Base-by-base conservation (phyloP, 1,140 invertebrate genomes). In the Drosophila miranda region DNA sequence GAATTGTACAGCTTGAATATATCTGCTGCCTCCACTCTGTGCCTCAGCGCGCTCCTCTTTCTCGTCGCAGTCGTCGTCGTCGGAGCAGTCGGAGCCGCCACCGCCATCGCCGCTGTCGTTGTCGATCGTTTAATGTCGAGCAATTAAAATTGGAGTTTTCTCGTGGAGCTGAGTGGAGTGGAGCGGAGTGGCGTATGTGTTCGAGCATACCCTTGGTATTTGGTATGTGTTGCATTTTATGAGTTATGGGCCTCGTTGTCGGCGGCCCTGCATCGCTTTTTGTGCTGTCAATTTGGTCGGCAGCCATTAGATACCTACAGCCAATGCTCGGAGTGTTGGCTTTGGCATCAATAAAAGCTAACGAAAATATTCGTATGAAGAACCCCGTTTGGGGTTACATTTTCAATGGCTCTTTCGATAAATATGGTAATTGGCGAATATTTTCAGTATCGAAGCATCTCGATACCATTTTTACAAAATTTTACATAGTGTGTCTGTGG, bases 51-150 rank as follows among this genome's bases (percentile, higher is more conserved):
- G 34, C 11, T 38, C 34, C 34, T 38, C 34, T 38, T 38, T 38
- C 34, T 4, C 9, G 11, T 38, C 11, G 34, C 5, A 38, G 34
- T 72, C 71, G 72, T 45, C 71, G 55, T 42, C 49, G 56, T 57
- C 59, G 16, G 16, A 16, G 56, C 45, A 48, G 59, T 58, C 44
- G 55, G 48, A 58, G 59, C 48, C 51, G 38, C 53, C 38, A 42
- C 30, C 9, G 28, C n/a, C 45, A 30, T 14, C 19, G 54, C 45
- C 42, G 41, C 46, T 53, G 41, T 57, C 62, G 71, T 52, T 60
- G 75, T 63, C 81, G 81, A 84, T 87, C 82, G 82, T 87, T 87
- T 87, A 87, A 87, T 87, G 83, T 87, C 75, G 83, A 76, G 82
- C 82, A 87, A 87, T 87, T 87, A 87, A 87, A 87, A 87, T 81